Evolutionary conservation across 2,888 invertebrate genomes (phyloP).

Genomic region (Drosophila falleni): DNA sequence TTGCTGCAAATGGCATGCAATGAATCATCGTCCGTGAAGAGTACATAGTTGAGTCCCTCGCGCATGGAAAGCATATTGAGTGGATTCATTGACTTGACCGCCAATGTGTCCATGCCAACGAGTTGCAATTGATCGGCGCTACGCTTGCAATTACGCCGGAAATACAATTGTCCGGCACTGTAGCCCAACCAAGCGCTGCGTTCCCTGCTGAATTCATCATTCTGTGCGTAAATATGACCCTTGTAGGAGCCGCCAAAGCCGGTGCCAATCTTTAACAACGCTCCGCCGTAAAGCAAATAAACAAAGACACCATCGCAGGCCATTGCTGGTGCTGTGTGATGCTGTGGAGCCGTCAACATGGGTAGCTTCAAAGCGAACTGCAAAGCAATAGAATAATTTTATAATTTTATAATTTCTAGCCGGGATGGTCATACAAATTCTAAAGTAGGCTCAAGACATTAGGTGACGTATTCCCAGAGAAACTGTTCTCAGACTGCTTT

Average conservation of each 20-base stretch:
- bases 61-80: conserved; percentile 82
- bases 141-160: conserved; percentile 88
- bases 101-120: conserved; percentile 86
- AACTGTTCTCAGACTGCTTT: too few relatives aligned
- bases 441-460: too few relatives aligned
- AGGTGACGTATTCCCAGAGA: too few relatives aligned
- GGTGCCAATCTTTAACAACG: conserved; percentile 96
- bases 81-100: conserved; percentile 85
- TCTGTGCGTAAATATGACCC: conserved; percentile 95
- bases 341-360: conserved; percentile 13
- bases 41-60: conserved; percentile 84
- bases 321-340: conserved; percentile 86
- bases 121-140: conserved; percentile 85
- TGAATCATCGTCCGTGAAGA: conserved; percentile 92
- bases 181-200: conserved; percentile 93
- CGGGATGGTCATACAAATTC: too few relatives aligned
- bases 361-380: conserved; percentile 82
- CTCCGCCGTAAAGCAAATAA: conserved; percentile 93
- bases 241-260: conserved; percentile 97
- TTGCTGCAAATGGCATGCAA: conserved; percentile 92
- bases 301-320: conserved; percentile 96
- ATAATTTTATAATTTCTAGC: not conserved
- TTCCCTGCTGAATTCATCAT: conserved; percentile 93
- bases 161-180: conserved; percentile 93
- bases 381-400: not conserved